Base-by-base conservation (phyloP, 2,113 vertebrate genomes). In the Fulmarus glacialis region DNA sequence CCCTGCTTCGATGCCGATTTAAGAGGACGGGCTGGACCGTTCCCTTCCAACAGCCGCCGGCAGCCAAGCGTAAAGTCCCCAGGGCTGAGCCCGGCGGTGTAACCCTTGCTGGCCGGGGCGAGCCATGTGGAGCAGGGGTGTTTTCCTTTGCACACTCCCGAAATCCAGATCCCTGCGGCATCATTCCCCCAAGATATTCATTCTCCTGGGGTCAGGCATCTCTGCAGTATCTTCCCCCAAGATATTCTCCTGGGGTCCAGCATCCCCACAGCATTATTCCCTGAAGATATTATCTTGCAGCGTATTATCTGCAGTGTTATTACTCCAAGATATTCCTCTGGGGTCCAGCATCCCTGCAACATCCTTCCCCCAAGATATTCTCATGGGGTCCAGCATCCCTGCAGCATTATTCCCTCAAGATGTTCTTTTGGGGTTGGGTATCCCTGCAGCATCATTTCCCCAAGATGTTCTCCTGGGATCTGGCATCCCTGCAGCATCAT, bases 21-120 rank as follows among this genome's bases (percentile, higher is more conserved):
- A 17, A 92, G 88, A 78, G 82, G 79, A 87, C 56, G 56, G 71
- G 66, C 86, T 71, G 82, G 60, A 75, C 50, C 3, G 47, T 96
- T 94, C 89, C 71, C 82, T 85, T 90, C 66, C 79, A 88, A 66
- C 82, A 43, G 88, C 62, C 42, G 5, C 87, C 4, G 0, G 92
- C 93, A 96, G 93, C 95, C 96, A 82, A 92, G 93, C 71, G 66
- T 95, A 91, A 92, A 94, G 91, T 92, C 75, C 64, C 48, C 16
- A 0, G 66, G 77, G 74, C 89, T 50, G 90, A 94, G 84, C 83
- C 56, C 0, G 0, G 62, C 1, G 0, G 24, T 36, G 95, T 97
- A 96, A 97, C 95, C 93, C 95, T 97, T 95, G 86, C 74, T 90
- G 74, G 86, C 71, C 74, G 1, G 91, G 96, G 74, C 58, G 60